A percentile compares a stretch with the other conserved stretches of the same genome.
Conservation (phyloP, 2,888 invertebrate genomes). For the Ophion ventricosus region DNA sequence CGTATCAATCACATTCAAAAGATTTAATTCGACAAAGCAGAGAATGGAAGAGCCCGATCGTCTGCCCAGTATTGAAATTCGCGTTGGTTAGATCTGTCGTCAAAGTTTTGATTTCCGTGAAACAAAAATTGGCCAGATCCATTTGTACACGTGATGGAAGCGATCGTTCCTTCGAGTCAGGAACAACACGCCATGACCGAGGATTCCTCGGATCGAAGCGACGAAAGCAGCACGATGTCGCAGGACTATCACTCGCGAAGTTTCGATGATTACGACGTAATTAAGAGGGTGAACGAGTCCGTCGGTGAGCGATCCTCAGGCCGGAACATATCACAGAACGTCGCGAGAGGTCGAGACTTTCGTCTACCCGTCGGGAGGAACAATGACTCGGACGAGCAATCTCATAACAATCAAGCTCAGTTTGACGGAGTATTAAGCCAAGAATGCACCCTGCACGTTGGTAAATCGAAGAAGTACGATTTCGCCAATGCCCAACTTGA, state of each 20-base stretch:
- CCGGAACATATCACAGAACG: slow-evolving; percentile 60
- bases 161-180: slow-evolving; percentile 72
- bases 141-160: slow-evolving; percentile 71
- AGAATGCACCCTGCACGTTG: slow-evolving; percentile 68
- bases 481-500: slow-evolving; percentile 20
- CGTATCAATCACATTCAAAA: background rate
- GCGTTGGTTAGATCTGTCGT: slow-evolving; percentile 2
- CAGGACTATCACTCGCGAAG: slow-evolving; percentile 75
- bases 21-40: background rate
- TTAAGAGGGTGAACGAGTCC: slow-evolving; percentile 74
- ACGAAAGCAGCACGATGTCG: slow-evolving; percentile 72
- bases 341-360: slow-evolving; percentile 69
- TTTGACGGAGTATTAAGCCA: slow-evolving; percentile 71
- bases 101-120: background rate
- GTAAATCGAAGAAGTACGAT: slow-evolving; percentile 71
- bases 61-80: background rate
- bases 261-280: slow-evolving; percentile 76
- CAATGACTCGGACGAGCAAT: slow-evolving; percentile 28
- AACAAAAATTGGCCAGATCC: background rate
- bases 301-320: slow-evolving; percentile 66
- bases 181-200: slow-evolving; percentile 68
- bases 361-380: slow-evolving; percentile 52
- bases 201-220: slow-evolving; percentile 75
- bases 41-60: slow-evolving; percentile 44
- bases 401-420: slow-evolving; percentile 50